Conservation (phyloP, 2,797 vertebrate species). For the Sebastes hubbsi region DNA sequence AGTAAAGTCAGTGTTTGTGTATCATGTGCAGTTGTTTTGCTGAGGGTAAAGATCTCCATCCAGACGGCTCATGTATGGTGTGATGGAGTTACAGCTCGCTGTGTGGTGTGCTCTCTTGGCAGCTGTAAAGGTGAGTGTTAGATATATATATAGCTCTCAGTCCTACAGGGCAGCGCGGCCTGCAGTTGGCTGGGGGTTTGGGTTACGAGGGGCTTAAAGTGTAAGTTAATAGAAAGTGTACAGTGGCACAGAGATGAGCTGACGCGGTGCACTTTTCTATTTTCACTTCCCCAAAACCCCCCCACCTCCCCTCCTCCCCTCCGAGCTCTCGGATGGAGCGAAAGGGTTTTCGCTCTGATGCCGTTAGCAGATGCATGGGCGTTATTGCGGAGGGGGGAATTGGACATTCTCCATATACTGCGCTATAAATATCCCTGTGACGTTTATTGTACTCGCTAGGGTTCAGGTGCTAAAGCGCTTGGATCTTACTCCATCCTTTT, state of each 20-base stretch:
- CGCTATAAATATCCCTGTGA: conserved; percentile 94
- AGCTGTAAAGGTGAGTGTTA: conserved; percentile 50
- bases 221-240: conserved; percentile 78
- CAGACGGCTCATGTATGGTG: not conserved
- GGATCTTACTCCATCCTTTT: conserved; percentile 81
- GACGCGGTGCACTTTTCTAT: conserved; percentile 78
- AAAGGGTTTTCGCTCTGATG: conserved; percentile 82
- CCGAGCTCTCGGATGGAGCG: conserved; percentile 8
- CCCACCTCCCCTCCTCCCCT: not conserved
- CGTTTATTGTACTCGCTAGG: conserved; percentile 95
- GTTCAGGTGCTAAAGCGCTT: conserved; percentile 97
- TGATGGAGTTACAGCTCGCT: conserved; percentile 25
- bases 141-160: conserved; percentile 20
- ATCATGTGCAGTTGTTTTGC: not conserved
- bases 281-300: conserved; percentile 80
- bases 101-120: conserved; percentile 26
- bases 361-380: conserved; percentile 92
- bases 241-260: conserved; percentile 66
- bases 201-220: conserved; percentile 72
- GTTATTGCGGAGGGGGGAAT: conserved; percentile 89
- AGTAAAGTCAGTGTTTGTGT: not conserved
- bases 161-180: conserved; percentile 22
- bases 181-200: conserved; percentile 62
- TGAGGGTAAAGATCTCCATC: not conserved
- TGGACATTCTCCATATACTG: conserved; percentile 93